Evolutionary conservation across 2,888 invertebrate genomes (phyloP), one percentile per base, ranked within the genome.

Genomic region (Lasioglossum vierecki): DNA sequence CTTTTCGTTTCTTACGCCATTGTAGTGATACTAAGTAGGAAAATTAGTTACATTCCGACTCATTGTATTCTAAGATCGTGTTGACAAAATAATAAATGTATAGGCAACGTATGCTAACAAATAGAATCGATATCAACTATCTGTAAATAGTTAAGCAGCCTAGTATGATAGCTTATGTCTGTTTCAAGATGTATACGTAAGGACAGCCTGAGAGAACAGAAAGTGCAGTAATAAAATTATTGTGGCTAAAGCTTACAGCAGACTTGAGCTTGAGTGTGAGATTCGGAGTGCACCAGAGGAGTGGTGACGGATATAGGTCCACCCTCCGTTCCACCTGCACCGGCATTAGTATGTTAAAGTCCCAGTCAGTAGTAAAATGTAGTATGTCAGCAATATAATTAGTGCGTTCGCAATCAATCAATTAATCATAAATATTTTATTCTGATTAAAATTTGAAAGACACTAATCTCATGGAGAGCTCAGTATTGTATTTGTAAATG

Each of bases 251-350:
- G 94, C 95, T 95, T 95, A 95, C 95, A 94, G 93, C 93, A 92
- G 91, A 92, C 92, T 93, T 93, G 94, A 92, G 93, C 93, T 94
- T 94, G 93, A 89, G 92, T 88, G 91, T 92, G 93, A 92, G 93
- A 93, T 89, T 95, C 92, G 91, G 88, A 93, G 92, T 92, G 93
- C 92, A 93, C 93, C 92, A 93, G 91, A 93, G 93, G 92, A 93
- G 93, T 93, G 92, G 92, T 91, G 91, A 92, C 91, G 91, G 92
- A 90, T 89, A 92, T 92, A 92, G 93, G 92, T 93, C 92, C 94
- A 93, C 91, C 93, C 92, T 93, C 93, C 90, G 91, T 94, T 93
- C 93, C 94, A 94, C 94, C 95, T 94, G 94, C 93, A 94, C 94
- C 94, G 91, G 92, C 91, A 94, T 94, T 94, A 94, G 94, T 94